Evolutionary conservation across 2,888 invertebrate species (phyloP), one percentile per base, ranked within the genome.

Genomic region (Stenolophus ochropezus): DNA sequence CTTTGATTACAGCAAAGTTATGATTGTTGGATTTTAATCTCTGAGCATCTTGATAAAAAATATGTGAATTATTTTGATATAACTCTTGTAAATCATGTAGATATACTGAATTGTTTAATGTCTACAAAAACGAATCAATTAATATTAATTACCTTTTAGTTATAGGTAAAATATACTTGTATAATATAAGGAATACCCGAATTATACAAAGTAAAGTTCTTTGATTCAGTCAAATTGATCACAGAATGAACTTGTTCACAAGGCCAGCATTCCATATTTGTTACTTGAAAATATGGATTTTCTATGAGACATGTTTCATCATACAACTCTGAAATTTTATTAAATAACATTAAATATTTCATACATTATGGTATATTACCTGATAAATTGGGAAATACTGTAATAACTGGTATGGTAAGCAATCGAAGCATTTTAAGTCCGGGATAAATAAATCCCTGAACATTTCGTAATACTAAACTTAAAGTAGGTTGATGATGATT

Each of bases 241-340:
- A 96, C 91, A 85, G 93, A 93, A 84, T 91, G 91, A 0, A 95
- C 92, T 85, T 92, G 90, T 86, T 93, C 93, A 86, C 96, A 97
- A 0, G 96, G 96, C 92, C 94, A 95, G 87, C 96, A 96, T 87
- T 96, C 96, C 91, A 96, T 93, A 86, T 95, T 94, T n/a, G 92
- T 91, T 6, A 96, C 93, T 87, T 93, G 92, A 87, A 96, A 97
- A 87, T 94, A 95, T 11, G 96, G 96, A 89, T 97, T 97, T 87
- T 94, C 93, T 84, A 96, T 89, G 47, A 97, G 90, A 87, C 96
- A 97, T 86, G 94, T 94, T 89, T 96, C 96, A 90, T 96, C 96
- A 86, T 97, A 96, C 56, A 94, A 91, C 87, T 94, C 96, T 93
- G 83, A 82, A 86, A 85, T 56, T 77, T 8, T 27, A 16, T 27